A percentile compares a stretch with the other conserved stretches of the same genome.
These are phyloP conservation scores for Cardiocondyla obscurior DNA, from an alignment of 1,140 invertebrate genomes.

Conservation along the genomic window DNA sequence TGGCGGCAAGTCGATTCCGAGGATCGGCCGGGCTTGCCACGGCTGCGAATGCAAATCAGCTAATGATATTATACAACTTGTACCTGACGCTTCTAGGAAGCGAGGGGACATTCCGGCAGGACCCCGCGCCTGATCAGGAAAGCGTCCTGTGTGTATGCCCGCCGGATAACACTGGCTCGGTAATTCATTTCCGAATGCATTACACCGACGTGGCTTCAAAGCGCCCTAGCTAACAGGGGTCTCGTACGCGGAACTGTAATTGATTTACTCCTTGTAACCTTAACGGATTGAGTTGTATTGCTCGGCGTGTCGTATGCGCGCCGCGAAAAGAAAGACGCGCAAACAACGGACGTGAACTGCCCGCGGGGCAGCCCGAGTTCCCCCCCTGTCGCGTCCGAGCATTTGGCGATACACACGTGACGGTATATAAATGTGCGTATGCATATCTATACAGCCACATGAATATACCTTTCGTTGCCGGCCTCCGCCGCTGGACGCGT, in stretches of 20 bases:
- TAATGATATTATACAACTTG: slow-evolving; percentile 47
- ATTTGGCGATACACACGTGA: too few species aligned
- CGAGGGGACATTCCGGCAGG: not conserved
- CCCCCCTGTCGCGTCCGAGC: not conserved
- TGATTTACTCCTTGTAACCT: slow-evolving; percentile 55
- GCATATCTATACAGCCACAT: not conserved
- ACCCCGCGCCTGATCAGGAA: slow-evolving; percentile 34
- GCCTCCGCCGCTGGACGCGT: slow-evolving; percentile 18
- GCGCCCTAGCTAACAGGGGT: slow-evolving; percentile 39
- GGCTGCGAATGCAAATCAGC: slow-evolving; percentile 46
- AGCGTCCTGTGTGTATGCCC: slow-evolving; percentile 18
- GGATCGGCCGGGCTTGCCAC: slow-evolving; percentile 36
- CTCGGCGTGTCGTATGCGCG: not conserved
- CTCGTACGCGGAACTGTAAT: slow-evolving; percentile 43
- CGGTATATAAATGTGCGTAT: too few species aligned
- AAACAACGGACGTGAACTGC: slow-evolving; percentile 44
- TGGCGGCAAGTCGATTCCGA: slow-evolving; percentile 40
- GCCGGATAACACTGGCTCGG: slow-evolving; percentile 23
- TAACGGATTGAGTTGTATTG: slow-evolving; percentile 51
- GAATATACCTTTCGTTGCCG: not conserved
- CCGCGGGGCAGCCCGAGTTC: not conserved
- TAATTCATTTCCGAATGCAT: slow-evolving; percentile 50
- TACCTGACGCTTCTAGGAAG: slow-evolving; percentile 15
- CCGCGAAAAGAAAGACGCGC: slow-evolving; percentile 40
- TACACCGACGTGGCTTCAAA: slow-evolving; percentile 49